Base-by-base conservation (phyloP, 2,888 invertebrate genomes). In the Thumatha senex region DNA sequence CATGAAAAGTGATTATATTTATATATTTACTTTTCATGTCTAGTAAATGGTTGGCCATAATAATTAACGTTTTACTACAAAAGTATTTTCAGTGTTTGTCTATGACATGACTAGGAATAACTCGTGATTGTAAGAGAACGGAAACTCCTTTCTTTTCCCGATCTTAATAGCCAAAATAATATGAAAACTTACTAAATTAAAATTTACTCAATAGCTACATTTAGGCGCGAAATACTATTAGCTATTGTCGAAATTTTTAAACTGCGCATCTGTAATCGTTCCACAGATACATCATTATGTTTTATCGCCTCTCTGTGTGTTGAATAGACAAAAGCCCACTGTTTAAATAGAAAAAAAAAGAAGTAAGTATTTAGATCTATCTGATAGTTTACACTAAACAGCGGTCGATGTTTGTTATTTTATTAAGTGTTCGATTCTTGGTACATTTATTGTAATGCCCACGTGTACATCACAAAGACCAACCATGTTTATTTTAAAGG, bases 381-480 rank as follows among this genome's bases (percentile, higher is more conserved):
- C 68, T 70, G 73, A 65, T 61, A 67, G 60, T 54, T 69, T 78
- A 87, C 87, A 86, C 66, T 82, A 74, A 82, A 68, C 87, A 87
- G 86, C 60, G 83, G 59, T 55, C 67, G 31, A n/a, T 84, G 85
- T 87, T 87, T 87, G 84, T 87, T 87, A 82, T 86, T 85, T 83
- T 80, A 84, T 84, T 74, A 84, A 86, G 83, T 86, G 83, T 73
- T 81, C 71, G 75, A 73, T 80, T 76, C 72, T 72, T 68, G 68
- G 76, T 74, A 82, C 86, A 87, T 87, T 86, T 86, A 87, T 88
- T 86, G 86, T 86, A 80, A 80, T 81, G 67, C 72, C 71, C 61
- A 74, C 72, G 73, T 72, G 80, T 82, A 78, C 76, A 77, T 79
- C 78, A 86, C 84, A 84, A 84, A 84, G 83, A 74, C 69, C 71